Conservation (phyloP, 2,113 vertebrate species). For the Litocranius walleri region DNA sequence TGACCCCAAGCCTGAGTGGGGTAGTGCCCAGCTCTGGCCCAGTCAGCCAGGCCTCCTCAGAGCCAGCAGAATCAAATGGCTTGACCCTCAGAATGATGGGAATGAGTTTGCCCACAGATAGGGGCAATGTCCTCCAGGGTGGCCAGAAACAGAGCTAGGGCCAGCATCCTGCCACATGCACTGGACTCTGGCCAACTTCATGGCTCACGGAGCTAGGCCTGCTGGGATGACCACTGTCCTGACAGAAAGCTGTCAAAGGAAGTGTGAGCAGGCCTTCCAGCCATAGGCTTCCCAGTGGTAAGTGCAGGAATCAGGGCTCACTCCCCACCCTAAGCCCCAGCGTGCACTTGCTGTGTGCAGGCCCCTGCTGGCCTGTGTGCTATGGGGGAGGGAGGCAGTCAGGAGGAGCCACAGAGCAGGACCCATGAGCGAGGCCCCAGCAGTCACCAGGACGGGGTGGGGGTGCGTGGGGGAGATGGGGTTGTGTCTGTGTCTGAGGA, state of each 20-base stretch:
- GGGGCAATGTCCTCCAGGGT: fast-evolving
- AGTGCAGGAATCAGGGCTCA: background rate
- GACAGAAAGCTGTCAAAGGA: fast-evolving
- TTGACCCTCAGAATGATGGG: background rate
- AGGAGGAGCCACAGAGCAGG: background rate
- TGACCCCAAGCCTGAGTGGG: background rate
- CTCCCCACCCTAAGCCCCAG: background rate
- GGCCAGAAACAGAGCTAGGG: fast-evolving
- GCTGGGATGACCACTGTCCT: background rate
- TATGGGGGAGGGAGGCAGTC: background rate
- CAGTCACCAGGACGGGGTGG: fast-evolving
- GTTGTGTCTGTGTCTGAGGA: background rate
- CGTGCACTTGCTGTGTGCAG: fast-evolving
- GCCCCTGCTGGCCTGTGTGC: background rate
- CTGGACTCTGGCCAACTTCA: fast-evolving
- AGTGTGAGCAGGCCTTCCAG: background rate
- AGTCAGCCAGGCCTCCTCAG: background rate
- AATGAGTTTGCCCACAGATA: too few relatives aligned
- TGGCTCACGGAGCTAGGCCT: fast-evolving
- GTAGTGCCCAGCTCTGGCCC: background rate
- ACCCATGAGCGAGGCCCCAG: too few relatives aligned
- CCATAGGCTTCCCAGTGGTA: fast-evolving
- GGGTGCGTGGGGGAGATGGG: background rate
- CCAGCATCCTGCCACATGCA: fast-evolving
- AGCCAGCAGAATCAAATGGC: background rate